Evolutionary conservation across 2,888 invertebrate species (phyloP).

Genomic region (Alsophila aescularia): DNA sequence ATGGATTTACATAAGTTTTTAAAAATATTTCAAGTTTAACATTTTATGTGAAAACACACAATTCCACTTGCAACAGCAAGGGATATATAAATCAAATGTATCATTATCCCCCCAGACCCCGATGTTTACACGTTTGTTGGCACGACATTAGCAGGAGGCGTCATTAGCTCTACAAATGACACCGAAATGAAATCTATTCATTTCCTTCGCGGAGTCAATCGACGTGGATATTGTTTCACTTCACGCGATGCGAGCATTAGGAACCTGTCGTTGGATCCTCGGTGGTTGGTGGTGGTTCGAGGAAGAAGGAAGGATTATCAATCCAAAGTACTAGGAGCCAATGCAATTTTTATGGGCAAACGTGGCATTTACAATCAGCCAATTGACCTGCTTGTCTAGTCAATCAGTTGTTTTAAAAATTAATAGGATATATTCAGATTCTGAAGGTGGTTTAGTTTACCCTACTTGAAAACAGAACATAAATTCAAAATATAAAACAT

Average conservation of each 20-base stretch:
- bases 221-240: conserved; percentile 77
- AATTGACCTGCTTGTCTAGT: too few species aligned
- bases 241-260: conserved; percentile 74
- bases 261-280: conserved; percentile 8
- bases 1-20: too few species aligned
- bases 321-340: too few species aligned
- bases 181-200: conserved; percentile 85
- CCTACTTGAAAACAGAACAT: too few species aligned
- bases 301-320: too few species aligned
- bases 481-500: too few species aligned
- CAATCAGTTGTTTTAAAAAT: too few species aligned
- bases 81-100: conserved; percentile 17
- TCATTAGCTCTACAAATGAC: conserved; percentile 83
- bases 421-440: too few species aligned
- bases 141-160: conserved; percentile 70
- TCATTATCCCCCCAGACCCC: conserved; percentile 30
- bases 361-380: too few species aligned
- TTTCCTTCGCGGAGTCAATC: conserved; percentile 81
- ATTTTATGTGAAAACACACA: background rate
- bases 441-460: too few species aligned
- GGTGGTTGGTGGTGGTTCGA: background rate
- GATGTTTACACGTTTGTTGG: conserved; percentile 60
- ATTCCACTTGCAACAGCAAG: background rate
- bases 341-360: too few species aligned
- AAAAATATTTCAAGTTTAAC: too few species aligned